A percentile compares a stretch with the other conserved stretches of the same genome.
Conservation (phyloP, 2,797 vertebrate genomes). For the Oryzias sinensis region DNA sequence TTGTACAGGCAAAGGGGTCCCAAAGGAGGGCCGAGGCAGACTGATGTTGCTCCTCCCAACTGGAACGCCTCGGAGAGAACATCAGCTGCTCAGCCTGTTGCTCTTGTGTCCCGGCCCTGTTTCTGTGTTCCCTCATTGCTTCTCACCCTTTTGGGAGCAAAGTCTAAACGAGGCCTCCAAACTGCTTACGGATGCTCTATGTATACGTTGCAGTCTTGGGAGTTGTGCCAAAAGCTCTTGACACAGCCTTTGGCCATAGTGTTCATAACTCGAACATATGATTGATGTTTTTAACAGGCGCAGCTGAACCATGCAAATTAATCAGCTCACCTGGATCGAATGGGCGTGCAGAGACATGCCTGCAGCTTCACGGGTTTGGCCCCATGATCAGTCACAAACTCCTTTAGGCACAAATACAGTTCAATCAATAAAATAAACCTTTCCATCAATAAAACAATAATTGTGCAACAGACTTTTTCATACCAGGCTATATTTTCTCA, state of each 20-base stretch:
- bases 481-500: constrained; percentile 27
- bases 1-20: constrained; percentile 77
- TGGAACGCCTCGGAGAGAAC: constrained; percentile 54
- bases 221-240: constrained; percentile 50
- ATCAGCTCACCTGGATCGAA: constrained; percentile 43
- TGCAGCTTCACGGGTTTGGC: constrained; percentile 65
- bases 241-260: constrained; percentile 35
- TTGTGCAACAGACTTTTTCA: constrained; percentile 36
- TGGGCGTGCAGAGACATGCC: constrained; percentile 70
- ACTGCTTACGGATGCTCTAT: constrained; percentile 75
- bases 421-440: constrained; percentile 53
- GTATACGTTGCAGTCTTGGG: constrained; percentile 69
- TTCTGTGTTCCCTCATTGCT: constrained; percentile 33
- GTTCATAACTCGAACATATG: constrained; percentile 28
- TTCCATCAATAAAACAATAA: constrained; percentile 27
- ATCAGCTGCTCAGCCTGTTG: constrained; percentile 65
- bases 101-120: constrained; percentile 35
- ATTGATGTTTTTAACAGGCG: constrained; percentile 43
- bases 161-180: constrained; percentile 57
- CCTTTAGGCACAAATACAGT: constrained; percentile 42
- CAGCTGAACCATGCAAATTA: constrained; percentile 44
- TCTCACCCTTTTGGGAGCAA: constrained; percentile 56
- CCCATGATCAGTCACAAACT: constrained; percentile 33
- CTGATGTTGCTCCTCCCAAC: constrained; percentile 70
- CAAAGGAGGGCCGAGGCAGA: constrained; percentile 67